Base-by-base conservation (phyloP, 2,797 vertebrate species). In the Margarornis squamiger region DNA sequence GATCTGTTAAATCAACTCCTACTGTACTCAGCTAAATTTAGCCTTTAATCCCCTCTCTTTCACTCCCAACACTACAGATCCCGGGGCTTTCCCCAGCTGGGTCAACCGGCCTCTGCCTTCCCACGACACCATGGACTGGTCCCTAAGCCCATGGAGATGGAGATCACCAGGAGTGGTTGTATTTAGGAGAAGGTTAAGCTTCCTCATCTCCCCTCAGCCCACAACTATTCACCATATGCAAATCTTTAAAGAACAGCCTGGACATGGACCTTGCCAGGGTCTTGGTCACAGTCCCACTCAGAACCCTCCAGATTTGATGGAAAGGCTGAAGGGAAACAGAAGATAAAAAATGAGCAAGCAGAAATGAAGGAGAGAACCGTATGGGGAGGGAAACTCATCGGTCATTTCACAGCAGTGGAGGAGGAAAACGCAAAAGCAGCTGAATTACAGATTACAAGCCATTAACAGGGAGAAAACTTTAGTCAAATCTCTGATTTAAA, bases 1-100 rank as follows among this genome's bases (percentile, higher is more conserved):
- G 92, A 97, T 95, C 93, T 91, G 95, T 93, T 96, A 96, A 88
- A 96, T 89, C 96, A 91, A 81, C 92, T 96, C 93, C 94, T 81
- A 70, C 90, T 51, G 51, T 65, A 85, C 51, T 27, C 21, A 43
- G 95, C 93, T 96, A 71, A 87, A 91, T 83, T 95, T 84, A 92
- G 91, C 79, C 93, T 85, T 89, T 92, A 90, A 90, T 85, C 92
- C 92, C 55, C 52, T 39, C 88, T 78, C 38, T 20, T 9, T 54
- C 71, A 30, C 18, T 93, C 67, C 54, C 45, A 20, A 6, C 66
- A 20, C 75, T 3, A 6, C 2, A 10, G 66, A 70, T 52, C 38
- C 14, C 2, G 5, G 85, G 75, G 61, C 75, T 72, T 88, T 79
- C 87, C 88, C 68, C 91, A 66, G 45, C 32, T 79, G 26, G 84